Evolutionary conservation across 2,797 vertebrate genomes (phyloP).

Genomic region (Bradypodion ventrale): DNA sequence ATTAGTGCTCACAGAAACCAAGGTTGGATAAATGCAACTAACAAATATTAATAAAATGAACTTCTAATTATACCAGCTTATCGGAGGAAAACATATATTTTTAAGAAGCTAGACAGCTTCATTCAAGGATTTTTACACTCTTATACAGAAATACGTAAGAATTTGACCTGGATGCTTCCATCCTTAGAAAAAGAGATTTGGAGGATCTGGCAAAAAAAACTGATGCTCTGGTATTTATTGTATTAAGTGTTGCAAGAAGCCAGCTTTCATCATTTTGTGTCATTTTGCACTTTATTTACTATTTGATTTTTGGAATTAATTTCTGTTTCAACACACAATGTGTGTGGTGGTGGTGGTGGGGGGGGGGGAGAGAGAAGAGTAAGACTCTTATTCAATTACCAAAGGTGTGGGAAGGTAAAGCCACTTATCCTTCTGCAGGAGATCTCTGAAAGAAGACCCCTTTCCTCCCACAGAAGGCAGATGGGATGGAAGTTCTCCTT

Average conservation of each 20-base stretch:
- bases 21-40: no score
- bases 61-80: not conserved
- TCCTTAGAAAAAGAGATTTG: not conserved
- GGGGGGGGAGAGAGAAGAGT: no score
- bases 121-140: not conserved
- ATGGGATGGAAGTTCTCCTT: not conserved
- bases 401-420: no score
- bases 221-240: not conserved
- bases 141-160: not conserved
- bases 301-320: not conserved
- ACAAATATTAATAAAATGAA: no score
- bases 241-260: not conserved
- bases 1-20: no score
- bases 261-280: not conserved
- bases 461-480: not conserved
- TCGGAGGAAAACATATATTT: not conserved
- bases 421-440: not conserved
- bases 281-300: not conserved
- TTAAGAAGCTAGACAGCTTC: not conserved
- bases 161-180: not conserved
- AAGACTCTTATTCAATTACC: no score
- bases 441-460: no score
- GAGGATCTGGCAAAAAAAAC: not conserved
- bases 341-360: not conserved
- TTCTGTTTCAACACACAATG: not conserved